phyloP scores from a whole-genome alignment of 2,113 vertebrate genomes.

The Eira barbara region DNA sequence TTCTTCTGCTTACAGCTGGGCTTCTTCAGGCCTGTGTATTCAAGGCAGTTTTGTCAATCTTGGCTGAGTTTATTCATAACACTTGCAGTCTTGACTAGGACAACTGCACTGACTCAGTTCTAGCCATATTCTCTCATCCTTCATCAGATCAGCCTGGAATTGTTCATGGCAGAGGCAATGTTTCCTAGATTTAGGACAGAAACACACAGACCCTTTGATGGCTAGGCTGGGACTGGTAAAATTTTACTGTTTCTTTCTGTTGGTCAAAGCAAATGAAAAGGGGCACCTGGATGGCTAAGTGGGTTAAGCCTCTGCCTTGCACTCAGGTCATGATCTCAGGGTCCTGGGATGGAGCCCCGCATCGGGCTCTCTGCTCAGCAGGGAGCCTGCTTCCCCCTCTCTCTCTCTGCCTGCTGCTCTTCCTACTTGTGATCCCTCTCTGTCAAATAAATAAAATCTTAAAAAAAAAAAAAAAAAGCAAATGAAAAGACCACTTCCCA shows the following conservation, averaged over 20 bases:
- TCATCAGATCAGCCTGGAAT: neutral
- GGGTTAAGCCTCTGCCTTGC: too few species aligned
- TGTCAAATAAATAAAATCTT: too few species aligned
- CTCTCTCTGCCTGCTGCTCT: too few species aligned
- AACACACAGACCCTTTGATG: neutral
- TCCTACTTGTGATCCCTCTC: too few species aligned
- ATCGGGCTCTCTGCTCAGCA: too few species aligned
- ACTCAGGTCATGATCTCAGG: too few species aligned
- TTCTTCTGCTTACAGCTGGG: neutral
- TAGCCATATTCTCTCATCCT: neutral
- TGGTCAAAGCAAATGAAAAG: neutral
- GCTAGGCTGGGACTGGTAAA: neutral
- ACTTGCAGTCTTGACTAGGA: neutral
- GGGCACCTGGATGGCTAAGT: too few species aligned
- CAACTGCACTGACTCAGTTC: neutral
- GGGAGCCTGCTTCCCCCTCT: too few species aligned
- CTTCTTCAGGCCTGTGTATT: neutral
- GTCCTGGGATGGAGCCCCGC: too few species aligned
- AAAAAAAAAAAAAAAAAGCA: neutral
- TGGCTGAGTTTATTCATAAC: neutral
- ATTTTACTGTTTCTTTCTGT: neutral
- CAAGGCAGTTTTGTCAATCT: neutral
- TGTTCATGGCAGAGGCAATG: neutral
- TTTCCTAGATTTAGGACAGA: neutral
- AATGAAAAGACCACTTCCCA: neutral